A percentile compares a stretch with the other conserved stretches of the same genome.
Evolutionary conservation across 1,140 invertebrate species (phyloP).

Genomic region (Hestina assimilis): DNA sequence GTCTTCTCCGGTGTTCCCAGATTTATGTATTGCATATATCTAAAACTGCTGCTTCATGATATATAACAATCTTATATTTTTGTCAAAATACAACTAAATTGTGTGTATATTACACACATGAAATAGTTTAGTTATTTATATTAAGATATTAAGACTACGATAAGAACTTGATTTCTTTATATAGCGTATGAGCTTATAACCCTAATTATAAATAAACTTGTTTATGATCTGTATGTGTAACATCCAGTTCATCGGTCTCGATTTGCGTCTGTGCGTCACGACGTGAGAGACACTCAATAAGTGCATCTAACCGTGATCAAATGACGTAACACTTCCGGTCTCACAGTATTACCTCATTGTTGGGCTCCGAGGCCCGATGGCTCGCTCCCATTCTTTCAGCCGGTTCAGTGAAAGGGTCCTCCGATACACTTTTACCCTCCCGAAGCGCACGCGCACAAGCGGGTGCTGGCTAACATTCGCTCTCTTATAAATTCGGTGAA

Average conservation of each 20-base stretch:
- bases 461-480: constrained; percentile 49
- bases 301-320: constrained; percentile 57
- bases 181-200: not conserved
- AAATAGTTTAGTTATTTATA: too few relatives aligned
- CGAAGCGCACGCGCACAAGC: constrained; percentile 37
- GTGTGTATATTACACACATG: too few relatives aligned
- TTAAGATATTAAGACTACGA: too few relatives aligned
- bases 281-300: constrained; percentile 44
- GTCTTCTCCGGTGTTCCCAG: too few relatives aligned
- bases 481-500: constrained; percentile 75
- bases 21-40: too few relatives aligned
- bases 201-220: not conserved
- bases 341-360: constrained; percentile 62
- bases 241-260: not conserved
- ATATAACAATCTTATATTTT: too few relatives aligned
- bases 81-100: too few relatives aligned
- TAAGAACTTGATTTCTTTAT: not conserved
- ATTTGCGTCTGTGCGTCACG: constrained; percentile 3
- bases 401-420: constrained; percentile 74
- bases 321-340: constrained; percentile 63
- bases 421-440: constrained; percentile 72
- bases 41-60: too few relatives aligned
- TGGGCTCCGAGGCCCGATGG: constrained; percentile 66
- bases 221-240: not conserved
- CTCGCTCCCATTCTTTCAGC: constrained; percentile 72